Evolutionary conservation across 1,140 invertebrate species (phyloP).

Genomic region (Drosophila fuyamai): DNA sequence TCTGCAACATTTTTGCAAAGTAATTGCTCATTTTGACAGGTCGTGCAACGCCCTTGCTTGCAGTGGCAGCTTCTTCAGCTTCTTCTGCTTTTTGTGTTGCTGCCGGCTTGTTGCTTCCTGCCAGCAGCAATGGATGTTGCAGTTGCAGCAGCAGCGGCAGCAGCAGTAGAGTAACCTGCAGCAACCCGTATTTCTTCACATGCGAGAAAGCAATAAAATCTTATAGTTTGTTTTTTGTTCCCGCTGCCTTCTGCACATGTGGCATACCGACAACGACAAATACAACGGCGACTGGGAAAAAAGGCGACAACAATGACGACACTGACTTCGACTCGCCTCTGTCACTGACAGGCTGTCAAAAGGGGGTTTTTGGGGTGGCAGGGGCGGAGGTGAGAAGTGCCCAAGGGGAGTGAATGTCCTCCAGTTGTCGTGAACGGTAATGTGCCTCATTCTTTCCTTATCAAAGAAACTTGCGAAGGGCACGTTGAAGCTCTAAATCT

Average conservation of each 20-base stretch:
- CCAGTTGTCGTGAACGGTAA: constrained; percentile 62
- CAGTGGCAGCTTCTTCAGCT: constrained; percentile 36
- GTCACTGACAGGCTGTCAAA: constrained; percentile 75
- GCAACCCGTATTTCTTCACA: constrained; percentile 64
- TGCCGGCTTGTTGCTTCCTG: constrained; percentile 74
- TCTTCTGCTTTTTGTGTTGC: constrained; percentile 16
- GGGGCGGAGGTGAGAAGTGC: constrained; percentile 11
- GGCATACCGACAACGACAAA: constrained; percentile 53
- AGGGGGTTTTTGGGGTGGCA: constrained; percentile 9
- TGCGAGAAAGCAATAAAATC: constrained; percentile 80
- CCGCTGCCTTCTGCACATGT: constrained; percentile 64
- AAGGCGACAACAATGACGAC: constrained; percentile 79
- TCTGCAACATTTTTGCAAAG: constrained; percentile 82
- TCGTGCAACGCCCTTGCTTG: constrained; percentile 79
- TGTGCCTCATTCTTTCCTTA: constrained; percentile 32
- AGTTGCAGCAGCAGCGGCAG: constrained; percentile 28
- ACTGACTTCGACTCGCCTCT: constrained; percentile 72
- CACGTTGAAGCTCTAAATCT: not conserved
- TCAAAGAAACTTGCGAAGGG: not conserved
- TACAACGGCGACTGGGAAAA: constrained; percentile 37
- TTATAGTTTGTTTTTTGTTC: constrained; percentile 71
- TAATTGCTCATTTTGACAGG: constrained; percentile 83
- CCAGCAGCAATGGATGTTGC: constrained; percentile 46
- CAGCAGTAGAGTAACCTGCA: constrained; percentile 40
- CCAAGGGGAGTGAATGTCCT: constrained; percentile 37